Conservation (phyloP, 2,888 invertebrate species). For the Drosophila robusta region DNA sequence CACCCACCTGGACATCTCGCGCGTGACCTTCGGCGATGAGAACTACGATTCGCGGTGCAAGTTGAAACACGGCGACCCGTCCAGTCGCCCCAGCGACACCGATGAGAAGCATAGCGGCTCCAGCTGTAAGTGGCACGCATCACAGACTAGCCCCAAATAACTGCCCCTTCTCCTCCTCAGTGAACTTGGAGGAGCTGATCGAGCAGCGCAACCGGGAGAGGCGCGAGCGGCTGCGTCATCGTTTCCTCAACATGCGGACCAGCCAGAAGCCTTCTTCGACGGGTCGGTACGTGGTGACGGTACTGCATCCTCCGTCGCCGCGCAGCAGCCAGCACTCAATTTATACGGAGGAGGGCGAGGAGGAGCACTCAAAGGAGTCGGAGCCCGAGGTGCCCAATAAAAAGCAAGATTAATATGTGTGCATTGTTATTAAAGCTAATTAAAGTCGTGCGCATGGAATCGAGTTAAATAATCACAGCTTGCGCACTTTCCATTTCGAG, state of each 20-base stretch:
- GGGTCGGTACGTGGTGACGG: constrained; percentile 51
- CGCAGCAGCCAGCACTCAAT: constrained; percentile 7
- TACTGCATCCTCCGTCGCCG: constrained; percentile 56
- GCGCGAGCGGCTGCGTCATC: constrained; percentile 64
- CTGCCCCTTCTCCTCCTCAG: constrained; percentile 33
- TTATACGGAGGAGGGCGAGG: constrained; percentile 3
- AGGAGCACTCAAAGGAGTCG: constrained; percentile 3
- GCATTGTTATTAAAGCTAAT: neutral
- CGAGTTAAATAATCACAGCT: constrained; percentile 7
- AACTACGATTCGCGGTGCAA: neutral
- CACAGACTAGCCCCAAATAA: too few species aligned
- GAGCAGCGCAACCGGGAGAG: constrained; percentile 67
- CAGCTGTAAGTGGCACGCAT: constrained; percentile 34
- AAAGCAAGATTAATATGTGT: constrained; percentile 39
- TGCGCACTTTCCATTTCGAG: neutral
- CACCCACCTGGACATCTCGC: constrained; percentile 3
- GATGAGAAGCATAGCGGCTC: constrained; percentile 15
- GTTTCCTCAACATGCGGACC: constrained; percentile 52
- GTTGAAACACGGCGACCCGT: neutral
- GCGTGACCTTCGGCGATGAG: constrained; percentile 1
- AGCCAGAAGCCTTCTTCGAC: constrained; percentile 21
- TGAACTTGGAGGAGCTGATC: constrained; percentile 65
- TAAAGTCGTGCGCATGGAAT: constrained; percentile 2
- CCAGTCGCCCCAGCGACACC: neutral
- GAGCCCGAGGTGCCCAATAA: constrained; percentile 10